phyloP scores from a whole-genome alignment of 2,888 invertebrate genomes.

The Dicycla oo region DNA sequence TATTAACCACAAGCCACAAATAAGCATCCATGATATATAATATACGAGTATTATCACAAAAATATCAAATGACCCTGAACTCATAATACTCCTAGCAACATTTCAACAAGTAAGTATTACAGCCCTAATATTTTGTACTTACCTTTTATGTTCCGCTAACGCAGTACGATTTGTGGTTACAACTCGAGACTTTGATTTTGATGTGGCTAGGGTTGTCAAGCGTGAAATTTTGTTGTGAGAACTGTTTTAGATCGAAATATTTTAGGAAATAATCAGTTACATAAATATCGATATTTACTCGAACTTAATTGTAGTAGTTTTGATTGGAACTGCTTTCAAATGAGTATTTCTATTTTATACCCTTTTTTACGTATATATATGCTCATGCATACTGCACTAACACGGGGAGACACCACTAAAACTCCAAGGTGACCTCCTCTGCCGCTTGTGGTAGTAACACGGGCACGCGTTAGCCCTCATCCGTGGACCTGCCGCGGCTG shows the following conservation, averaged over 20 bases:
- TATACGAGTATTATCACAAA: no score
- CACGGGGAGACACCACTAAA: no score
- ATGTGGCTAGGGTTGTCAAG: slow-evolving; percentile 42
- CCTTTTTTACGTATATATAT: no score
- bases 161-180: slow-evolving; percentile 60
- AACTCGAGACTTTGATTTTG: slow-evolving; percentile 50
- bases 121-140: slow-evolving; percentile 53
- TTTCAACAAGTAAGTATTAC: slow-evolving; percentile 52
- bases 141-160: slow-evolving; percentile 51
- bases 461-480: no score
- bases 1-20: no score
- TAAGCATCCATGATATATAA: background rate
- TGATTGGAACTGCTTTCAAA: background rate
- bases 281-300: background rate
- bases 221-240: background rate
- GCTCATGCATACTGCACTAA: no score
- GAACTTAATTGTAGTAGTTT: background rate
- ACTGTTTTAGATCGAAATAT: background rate
- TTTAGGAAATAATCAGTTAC: background rate
- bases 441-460: no score
- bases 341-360: background rate
- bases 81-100: slow-evolving; percentile 19
- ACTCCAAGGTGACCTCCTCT: no score
- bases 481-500: no score
- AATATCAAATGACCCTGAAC: slow-evolving; percentile 29